phyloP scores from a whole-genome alignment of 2,888 invertebrate species.

The Meandrusa payeni region DNA sequence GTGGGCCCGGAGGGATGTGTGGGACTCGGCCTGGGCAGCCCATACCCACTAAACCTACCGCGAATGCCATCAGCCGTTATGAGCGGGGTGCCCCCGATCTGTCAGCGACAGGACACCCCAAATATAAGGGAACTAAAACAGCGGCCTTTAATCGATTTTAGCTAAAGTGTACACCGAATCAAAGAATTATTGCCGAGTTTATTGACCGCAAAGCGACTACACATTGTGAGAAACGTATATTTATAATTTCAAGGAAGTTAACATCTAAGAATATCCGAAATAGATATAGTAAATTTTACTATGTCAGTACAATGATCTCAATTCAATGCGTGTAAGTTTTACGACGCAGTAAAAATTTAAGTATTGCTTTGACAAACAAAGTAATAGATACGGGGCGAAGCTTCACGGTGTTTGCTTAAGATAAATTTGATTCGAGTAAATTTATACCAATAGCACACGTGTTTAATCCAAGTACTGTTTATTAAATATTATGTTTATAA shows the following conservation, averaged over 20 bases:
- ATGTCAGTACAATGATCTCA: conserved; percentile 35
- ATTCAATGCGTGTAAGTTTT: conserved; percentile 35
- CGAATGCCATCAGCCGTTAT: no score
- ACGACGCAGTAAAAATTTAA: conserved; percentile 37
- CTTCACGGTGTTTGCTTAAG: conserved; percentile 12
- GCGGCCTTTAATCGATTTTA: no score
- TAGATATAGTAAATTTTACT: conserved; percentile 40
- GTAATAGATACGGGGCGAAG: conserved; percentile 26
- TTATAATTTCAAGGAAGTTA: conserved; percentile 42
- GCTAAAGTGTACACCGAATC: conserved; percentile 8
- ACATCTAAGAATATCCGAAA: conserved; percentile 48
- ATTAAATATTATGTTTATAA: no score
- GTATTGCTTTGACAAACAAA: conserved; percentile 3
- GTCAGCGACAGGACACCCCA: no score
- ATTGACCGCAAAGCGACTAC: conserved; percentile 39
- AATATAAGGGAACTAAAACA: no score
- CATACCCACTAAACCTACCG: no score
- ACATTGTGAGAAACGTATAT: conserved; percentile 31
- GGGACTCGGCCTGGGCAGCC: no score
- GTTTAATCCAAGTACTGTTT: no score
- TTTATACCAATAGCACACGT: no score
- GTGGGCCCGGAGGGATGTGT: no score
- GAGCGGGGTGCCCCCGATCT: no score
- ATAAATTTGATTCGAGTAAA: no score
- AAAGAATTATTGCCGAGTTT: conserved; percentile 39